Evolutionary conservation across 2,888 invertebrate genomes (phyloP).

Genomic region (Notodonta ziczac): DNA sequence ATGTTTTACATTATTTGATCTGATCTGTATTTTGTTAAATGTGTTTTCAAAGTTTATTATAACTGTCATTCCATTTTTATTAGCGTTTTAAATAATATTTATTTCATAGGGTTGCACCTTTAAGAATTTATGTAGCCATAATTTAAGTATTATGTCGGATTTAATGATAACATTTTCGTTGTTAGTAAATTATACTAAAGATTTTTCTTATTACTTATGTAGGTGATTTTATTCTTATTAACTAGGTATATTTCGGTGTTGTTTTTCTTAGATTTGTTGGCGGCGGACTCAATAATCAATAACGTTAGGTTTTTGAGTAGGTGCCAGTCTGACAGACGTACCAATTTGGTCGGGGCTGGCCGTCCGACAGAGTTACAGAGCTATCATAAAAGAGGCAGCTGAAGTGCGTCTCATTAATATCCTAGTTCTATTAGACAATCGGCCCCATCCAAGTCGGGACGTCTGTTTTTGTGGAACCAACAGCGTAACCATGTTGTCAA

Average conservation of each 20-base stretch:
- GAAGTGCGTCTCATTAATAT: too few species aligned
- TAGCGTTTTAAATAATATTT: conserved; percentile 39
- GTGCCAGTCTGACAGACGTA: too few species aligned
- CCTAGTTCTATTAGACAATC: too few species aligned
- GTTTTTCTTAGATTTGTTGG: background rate
- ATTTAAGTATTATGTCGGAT: conserved; percentile 40
- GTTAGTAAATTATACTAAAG: conserved; percentile 2
- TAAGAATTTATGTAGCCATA: conserved; percentile 42
- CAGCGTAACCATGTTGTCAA: too few species aligned
- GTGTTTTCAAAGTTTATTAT: conserved; percentile 64
- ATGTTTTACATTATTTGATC: conserved; percentile 58
- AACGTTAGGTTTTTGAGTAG: background rate
- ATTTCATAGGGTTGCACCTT: conserved; percentile 37
- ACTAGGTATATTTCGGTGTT: background rate
- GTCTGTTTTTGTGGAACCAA: too few species aligned
- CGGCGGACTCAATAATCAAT: conserved; percentile 1
- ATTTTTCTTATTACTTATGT: conserved; percentile 23
- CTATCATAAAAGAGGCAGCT: too few species aligned
- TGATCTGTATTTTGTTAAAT: conserved; percentile 70
- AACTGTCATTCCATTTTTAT: conserved; percentile 69
- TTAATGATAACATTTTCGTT: conserved; percentile 25
- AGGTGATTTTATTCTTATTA: background rate
- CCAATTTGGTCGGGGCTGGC: too few species aligned
- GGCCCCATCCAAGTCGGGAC: too few species aligned
- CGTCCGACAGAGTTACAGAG: too few species aligned